Evolutionary conservation across 2,888 invertebrate species (phyloP).

Genomic region (Heliconius charithonia): DNA sequence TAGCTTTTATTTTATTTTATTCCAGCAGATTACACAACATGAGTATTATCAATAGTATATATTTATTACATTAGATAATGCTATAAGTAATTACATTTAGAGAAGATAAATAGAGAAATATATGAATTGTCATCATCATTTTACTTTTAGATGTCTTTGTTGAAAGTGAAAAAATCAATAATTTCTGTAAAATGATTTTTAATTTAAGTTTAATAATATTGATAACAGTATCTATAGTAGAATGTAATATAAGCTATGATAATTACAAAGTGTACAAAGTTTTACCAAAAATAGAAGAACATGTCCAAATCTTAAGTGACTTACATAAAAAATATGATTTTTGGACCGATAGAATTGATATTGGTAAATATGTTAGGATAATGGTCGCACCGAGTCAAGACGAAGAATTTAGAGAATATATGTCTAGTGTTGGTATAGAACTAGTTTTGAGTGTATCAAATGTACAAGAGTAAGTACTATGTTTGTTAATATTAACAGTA

Average conservation of each 20-base stretch:
- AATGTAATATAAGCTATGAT: conserved; percentile 60
- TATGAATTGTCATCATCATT: conserved; percentile 7
- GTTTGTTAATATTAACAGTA: background rate
- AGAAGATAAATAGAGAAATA: background rate
- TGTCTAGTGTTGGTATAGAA: conserved; percentile 50
- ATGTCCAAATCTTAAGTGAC: conserved; percentile 57
- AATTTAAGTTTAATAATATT: conserved; percentile 16
- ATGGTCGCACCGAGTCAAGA: conserved; percentile 58
- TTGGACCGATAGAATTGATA: conserved; percentile 58
- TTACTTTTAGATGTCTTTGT: background rate
- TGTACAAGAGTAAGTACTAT: conserved; percentile 59
- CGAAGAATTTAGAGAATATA: conserved; percentile 53
- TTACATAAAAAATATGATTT: conserved; percentile 55
- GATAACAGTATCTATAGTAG: conserved; percentile 49
- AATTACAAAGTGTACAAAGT: conserved; percentile 84
- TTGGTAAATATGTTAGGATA: conserved; percentile 62
- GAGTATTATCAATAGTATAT: conserved; percentile 47
- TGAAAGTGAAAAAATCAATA: background rate
- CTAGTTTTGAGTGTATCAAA: conserved; percentile 52
- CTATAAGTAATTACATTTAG: conserved; percentile 9
- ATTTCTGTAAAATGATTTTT: conserved; percentile 1
- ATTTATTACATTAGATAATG: conserved; percentile 57
- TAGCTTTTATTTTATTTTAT: background rate
- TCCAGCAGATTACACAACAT: background rate
- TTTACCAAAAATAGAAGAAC: conserved; percentile 66